These are phyloP conservation scores for Acanthornis magna DNA, from an alignment of 2,797 vertebrate species.

Conservation along the genomic window DNA sequence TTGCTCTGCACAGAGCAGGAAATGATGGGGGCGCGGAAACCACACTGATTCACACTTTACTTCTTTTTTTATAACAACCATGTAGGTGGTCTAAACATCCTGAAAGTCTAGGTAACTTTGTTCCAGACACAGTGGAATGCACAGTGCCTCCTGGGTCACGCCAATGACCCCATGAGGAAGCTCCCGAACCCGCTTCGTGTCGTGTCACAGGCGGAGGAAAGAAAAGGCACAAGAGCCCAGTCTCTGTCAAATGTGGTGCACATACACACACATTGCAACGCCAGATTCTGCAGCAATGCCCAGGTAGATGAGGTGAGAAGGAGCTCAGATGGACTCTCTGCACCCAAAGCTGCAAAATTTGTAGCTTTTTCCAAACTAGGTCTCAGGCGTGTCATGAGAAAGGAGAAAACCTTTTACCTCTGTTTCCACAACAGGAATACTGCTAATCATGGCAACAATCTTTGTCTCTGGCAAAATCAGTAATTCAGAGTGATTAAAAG, in stretches of 20 bases:
- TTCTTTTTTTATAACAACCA: neutral
- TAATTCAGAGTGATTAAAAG: neutral
- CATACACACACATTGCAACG: neutral
- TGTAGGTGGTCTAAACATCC: neutral
- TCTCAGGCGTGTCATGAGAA: neutral
- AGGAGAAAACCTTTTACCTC: neutral
- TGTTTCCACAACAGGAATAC: neutral
- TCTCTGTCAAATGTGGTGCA: neutral
- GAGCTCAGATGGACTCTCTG: neutral
- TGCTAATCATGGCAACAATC: neutral
- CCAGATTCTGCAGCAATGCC: neutral
- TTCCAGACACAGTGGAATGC: neutral
- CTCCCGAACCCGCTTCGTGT: neutral
- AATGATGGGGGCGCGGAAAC: neutral
- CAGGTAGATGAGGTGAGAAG: neutral
- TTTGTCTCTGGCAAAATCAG: neutral
- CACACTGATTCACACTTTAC: neutral
- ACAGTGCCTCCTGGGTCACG: neutral
- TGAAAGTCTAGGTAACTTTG: neutral
- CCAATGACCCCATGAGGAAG: neutral
- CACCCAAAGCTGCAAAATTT: neutral
- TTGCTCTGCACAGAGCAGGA: neutral
- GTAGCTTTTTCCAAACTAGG: neutral
- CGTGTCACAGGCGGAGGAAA: neutral
- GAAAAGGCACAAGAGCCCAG: neutral